Evolutionary conservation across 2,888 invertebrate species (phyloP).

Genomic region (Mesorhabditis spiculigera): DNA sequence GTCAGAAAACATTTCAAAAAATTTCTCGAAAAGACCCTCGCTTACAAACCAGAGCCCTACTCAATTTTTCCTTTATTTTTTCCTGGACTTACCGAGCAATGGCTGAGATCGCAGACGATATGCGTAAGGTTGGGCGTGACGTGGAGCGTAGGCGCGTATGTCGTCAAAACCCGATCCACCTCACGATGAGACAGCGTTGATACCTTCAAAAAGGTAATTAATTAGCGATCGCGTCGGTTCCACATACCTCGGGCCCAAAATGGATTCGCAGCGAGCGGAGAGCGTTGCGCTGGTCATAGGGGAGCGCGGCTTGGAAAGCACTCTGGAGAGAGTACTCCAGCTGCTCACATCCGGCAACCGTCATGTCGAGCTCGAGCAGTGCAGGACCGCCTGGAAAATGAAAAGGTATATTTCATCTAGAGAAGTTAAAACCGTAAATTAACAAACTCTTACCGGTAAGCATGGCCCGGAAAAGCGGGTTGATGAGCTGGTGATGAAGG

Average conservation of each 20-base stretch:
- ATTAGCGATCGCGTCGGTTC: neutral
- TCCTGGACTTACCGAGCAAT: neutral
- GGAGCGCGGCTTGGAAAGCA: neutral
- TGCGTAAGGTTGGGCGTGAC: neutral
- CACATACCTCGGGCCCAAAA: constrained; percentile 5
- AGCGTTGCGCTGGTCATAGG: neutral
- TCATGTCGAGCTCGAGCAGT: neutral
- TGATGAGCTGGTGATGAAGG: constrained; percentile 6
- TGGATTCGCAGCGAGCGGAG: constrained; percentile 4
- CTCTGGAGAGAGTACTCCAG: neutral
- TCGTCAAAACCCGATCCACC: constrained; percentile 4
- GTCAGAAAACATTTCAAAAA: too few species aligned
- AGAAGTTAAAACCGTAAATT: neutral
- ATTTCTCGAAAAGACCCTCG: too few species aligned
- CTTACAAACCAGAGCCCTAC: too few species aligned
- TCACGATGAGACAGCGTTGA: neutral
- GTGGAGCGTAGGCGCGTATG: neutral
- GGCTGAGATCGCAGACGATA: constrained; percentile 2
- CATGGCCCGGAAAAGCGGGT: constrained; percentile 4
- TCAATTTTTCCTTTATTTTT: neutral
- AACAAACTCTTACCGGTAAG: neutral
- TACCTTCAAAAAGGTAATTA: neutral
- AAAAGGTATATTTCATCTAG: neutral
- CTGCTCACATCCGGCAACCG: neutral
- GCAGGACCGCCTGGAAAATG: constrained; percentile 2